These are phyloP conservation scores for Caenorhabditis japonica DNA, from an alignment of 2,888 invertebrate species.

Conservation along the genomic window DNA sequence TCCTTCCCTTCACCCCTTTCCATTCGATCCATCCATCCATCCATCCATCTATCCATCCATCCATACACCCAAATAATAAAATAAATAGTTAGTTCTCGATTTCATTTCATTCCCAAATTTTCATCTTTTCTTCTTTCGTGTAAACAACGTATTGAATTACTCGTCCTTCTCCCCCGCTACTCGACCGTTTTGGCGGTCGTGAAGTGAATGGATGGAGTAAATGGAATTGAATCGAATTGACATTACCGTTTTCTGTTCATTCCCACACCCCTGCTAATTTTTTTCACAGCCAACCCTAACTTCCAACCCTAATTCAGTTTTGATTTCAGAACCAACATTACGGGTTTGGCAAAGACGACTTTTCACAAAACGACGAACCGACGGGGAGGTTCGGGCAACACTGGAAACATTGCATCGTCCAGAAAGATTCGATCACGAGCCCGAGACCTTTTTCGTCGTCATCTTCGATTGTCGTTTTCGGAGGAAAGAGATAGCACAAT, in stretches of 20 bases:
- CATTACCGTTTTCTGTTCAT: no score
- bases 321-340: constrained; percentile 33
- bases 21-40: no score
- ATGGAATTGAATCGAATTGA: no score
- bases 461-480: constrained; percentile 24
- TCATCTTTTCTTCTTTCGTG: neutral
- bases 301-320: neutral
- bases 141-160: constrained; percentile 42
- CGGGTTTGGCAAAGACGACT: constrained; percentile 44
- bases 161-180: neutral
- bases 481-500: constrained; percentile 25
- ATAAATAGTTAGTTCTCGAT: constrained; percentile 26
- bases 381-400: constrained; percentile 15
- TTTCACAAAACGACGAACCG: constrained; percentile 9
- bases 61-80: constrained; percentile 37
- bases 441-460: neutral
- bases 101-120: constrained; percentile 8
- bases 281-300: no score
- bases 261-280: no score
- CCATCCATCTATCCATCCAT: no score
- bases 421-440: constrained; percentile 4
- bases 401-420: constrained; percentile 3
- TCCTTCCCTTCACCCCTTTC: no score
- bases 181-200: neutral
- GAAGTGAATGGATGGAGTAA: neutral